Evolutionary conservation across 2,797 vertebrate genomes (phyloP).

Genomic region (Siniperca scherzeri): DNA sequence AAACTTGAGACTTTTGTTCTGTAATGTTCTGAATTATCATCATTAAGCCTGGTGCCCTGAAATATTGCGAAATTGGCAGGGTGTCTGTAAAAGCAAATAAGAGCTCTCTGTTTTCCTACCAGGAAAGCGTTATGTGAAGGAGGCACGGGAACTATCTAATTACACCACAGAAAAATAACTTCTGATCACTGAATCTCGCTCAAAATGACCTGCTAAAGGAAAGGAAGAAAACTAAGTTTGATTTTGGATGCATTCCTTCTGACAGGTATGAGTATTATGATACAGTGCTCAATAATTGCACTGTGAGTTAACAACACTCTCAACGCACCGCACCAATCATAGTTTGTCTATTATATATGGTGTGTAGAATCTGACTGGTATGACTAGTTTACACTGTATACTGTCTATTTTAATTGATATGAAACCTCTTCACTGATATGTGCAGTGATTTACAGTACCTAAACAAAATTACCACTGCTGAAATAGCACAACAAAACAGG

Average conservation of each 20-base stretch:
- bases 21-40: background rate
- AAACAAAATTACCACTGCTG: too few species aligned
- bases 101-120: slow-evolving; percentile 16
- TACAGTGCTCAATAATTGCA: background rate
- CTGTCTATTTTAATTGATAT: background rate
- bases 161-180: slow-evolving; percentile 2
- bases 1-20: background rate
- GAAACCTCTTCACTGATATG: background rate
- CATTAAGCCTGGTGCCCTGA: background rate
- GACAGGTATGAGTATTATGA: background rate
- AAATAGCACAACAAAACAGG: too few species aligned
- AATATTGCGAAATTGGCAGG: slow-evolving; percentile 7
- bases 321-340: background rate
- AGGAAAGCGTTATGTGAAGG: slow-evolving; percentile 11
- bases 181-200: slow-evolving; percentile 17
- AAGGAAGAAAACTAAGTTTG: background rate
- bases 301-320: background rate
- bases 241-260: background rate
- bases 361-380: background rate
- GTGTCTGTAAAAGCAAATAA: slow-evolving; percentile 24
- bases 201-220: background rate
- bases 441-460: background rate
- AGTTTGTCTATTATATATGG: background rate
- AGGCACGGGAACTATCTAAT: slow-evolving; percentile 22
- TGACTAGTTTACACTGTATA: background rate